Base-by-base conservation (phyloP, 1,140 invertebrate genomes). In the Onthophagus taurus region DNA sequence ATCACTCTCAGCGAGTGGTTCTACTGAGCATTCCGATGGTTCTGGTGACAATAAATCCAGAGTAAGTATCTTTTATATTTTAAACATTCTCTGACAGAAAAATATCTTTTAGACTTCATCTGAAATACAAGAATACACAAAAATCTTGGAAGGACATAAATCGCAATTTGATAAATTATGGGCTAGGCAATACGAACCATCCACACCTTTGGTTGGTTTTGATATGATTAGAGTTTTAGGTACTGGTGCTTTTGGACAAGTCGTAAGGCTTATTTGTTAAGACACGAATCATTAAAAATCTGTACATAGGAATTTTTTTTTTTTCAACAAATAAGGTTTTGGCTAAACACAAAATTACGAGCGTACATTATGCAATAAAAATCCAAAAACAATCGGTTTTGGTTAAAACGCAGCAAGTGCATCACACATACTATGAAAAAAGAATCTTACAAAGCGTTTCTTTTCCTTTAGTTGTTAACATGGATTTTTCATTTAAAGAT, bases 201-300 rank as follows among this genome's bases (percentile, higher is more conserved):
- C 42, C 0, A 39, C 46, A 14, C 46, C 42, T 18, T 33, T 57
- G 20, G 44, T 48, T 8, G 35, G 55, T 18, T 60, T 52, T 24
- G 48, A 56, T 5, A 44, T 44, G n/a, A 31, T 50, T 7, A 44
- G 39, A 6, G 55, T 89, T 1, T 64, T 95, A 17, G 91, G 92
- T 1, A 86, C 84, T 1, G 91, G 92, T 9, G 88, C 86, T 0
- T 96, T 94, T 68, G 91, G 91, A 2, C 71, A 84, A 19, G 91
- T 95, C 0, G 51, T 56, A 29, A 52, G 17, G 14, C 3, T 4
- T 14, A 34, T 14, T 19, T 34, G 72, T 70, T 45, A 59, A 68
- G 1, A 47, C 70, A 42, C 70, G 81, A 14, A 78, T 79, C 59
- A 2, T 8, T 33, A 4, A 12, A 9, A 1, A 33, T 33, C 3